A percentile compares a stretch with the other conserved stretches of the same genome.
Conservation (phyloP, 2,113 vertebrate species). For the Amphilophus citrinellus region DNA sequence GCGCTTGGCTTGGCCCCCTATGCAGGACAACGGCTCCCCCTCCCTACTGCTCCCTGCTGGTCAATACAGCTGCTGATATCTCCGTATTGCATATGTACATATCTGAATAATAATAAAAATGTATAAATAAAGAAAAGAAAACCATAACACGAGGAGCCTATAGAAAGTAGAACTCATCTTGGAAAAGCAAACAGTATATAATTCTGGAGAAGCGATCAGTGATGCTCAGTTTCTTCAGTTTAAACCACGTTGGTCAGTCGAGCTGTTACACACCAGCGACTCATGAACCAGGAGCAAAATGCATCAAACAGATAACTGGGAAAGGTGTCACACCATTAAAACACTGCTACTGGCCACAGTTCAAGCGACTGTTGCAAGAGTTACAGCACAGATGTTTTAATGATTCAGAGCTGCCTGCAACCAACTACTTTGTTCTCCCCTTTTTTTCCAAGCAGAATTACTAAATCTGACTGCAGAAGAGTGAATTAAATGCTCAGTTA, state of each 20-base stretch:
- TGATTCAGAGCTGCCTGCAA: constrained; percentile 12
- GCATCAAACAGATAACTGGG: background rate
- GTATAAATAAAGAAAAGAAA: too few species aligned
- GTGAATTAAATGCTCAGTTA: background rate
- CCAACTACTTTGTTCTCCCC: background rate
- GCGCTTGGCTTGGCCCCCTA: too few species aligned
- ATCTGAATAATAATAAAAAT: too few species aligned
- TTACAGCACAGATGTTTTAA: background rate
- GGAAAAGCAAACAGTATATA: too few species aligned
- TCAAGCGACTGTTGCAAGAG: background rate
- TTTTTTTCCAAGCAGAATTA: background rate
- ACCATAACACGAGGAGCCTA: too few species aligned
- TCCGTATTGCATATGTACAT: too few species aligned
- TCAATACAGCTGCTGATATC: too few species aligned
- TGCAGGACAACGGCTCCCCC: too few species aligned
- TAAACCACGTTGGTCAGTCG: background rate
- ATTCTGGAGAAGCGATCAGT: too few species aligned
- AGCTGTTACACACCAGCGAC: constrained; percentile 5
- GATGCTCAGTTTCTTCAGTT: background rate
- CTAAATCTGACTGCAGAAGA: background rate
- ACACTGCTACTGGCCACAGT: background rate
- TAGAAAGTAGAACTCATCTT: too few species aligned
- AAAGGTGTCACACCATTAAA: constrained; percentile 20
- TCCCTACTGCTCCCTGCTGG: too few species aligned
- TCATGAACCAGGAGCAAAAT: constrained; percentile 9